Base-by-base conservation (phyloP, 2,888 invertebrate genomes). In the Prostheceraeus crozeri region DNA sequence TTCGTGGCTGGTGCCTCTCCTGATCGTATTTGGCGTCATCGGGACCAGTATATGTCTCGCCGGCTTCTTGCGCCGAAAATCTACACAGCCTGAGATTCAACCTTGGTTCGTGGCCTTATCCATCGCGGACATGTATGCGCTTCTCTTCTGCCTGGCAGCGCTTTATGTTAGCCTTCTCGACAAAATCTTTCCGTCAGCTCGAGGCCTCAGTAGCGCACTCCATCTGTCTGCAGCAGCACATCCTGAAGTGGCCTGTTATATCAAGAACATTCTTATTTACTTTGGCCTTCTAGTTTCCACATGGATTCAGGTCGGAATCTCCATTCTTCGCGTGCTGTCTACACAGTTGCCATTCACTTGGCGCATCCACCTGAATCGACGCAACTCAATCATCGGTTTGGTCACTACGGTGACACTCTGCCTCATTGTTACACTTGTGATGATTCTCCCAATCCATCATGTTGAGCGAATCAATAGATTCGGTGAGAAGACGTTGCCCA, bases 1-100 rank as follows among this genome's bases (percentile, higher is more conserved):
- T 67, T 85, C 59, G 10, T 59, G 59, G 59, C 40, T 59, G 27
- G 59, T 59, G 2, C 59, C 59, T 1, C 31, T 59, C 8, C 33
- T 59, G 35, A 58, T 58, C 19, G 40, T 59, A 11, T 59, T 58
- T 28, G 59, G 59, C 14, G 53, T 23, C 11, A 36, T 58, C 28
- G 59, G 59, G 8, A 59, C 59, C 1, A 59, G 33, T 21, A n/a
- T 59, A 19, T 59, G 59, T 36, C 27, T 59, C 10, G 16, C 28
- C 4, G 59, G 58, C 23, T 30, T 59, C 19, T 30, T 59, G 11
- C 28, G 57, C 19, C 59, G 59, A 14, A 35, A 40, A 31, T 35
- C 55, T 35, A 31, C 59, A 19, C 59, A 59, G 16, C 27, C 53
- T 3, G 59, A 59, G 14, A 58, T 40, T 16, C 31, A 57, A 28